Evolutionary conservation across 1,140 invertebrate genomes (phyloP), one percentile per base, ranked within the genome.

Genomic region (Drosophila kurseongensis): DNA sequence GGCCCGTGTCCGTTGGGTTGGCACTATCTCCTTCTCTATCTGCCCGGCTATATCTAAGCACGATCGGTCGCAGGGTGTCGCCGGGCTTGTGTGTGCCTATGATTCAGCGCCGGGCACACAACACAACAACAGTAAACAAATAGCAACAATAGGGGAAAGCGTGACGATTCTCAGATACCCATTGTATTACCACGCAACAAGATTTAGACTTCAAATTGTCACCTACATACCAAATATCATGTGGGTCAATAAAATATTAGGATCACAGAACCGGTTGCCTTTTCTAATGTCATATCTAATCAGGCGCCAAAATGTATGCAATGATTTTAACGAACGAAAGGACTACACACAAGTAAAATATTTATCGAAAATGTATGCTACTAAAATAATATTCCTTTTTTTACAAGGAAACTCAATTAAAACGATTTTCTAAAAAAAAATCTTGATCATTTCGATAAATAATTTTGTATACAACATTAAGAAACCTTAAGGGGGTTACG

Each of bases 11-110:
- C 79, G 79, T 80, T 81, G 74, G 79, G 44, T 57, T 82, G 79
- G 77, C 79, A 85, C 82, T 88, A 88, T 86, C 79, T 78, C 69
- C 69, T 72, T 78, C 76, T 63, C 72, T 85, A 59, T 78, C 74
- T 51, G 68, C 57, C 32, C 54, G 74, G 71, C 54, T 57, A 83
- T 85, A 84, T 85, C 78, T 88, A 41, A 47, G 75, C 65, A 68
- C 75, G 83, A 82, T 78, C 69, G 78, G 69, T 35, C 54, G 68
- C 45, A 51, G 52, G 44, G 69, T 52, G 50, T 61, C 59, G 51
- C 47, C 54, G 58, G 72, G 29, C 50, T 42, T 57, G 48, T 66
- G 38, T 75, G 50, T 77, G 57, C 55, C 57, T 63, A 67, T 86
- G 83, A 86, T 79, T 86, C 83, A 86, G 71, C 71, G 44, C 52